Base-by-base conservation (phyloP, 2,113 vertebrate genomes). In the Oreocharis arfaki region DNA sequence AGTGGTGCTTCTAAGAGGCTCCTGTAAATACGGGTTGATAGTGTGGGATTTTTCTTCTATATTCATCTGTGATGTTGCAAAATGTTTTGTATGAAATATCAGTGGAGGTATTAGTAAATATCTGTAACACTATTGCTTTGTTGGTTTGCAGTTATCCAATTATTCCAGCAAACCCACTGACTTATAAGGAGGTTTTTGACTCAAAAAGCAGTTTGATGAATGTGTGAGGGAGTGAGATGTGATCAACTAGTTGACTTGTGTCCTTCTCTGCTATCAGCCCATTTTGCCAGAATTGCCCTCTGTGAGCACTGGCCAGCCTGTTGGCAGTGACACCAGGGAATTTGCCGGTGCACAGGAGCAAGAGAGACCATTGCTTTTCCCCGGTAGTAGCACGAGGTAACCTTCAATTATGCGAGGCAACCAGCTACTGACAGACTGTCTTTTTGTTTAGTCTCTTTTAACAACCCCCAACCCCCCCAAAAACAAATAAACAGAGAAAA, bases 391-490 rank as follows among this genome's bases (percentile, higher is more conserved):
- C 60, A 35, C 1, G 2, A 75, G 35, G 35, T 42, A 56, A 19
- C 12, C 42, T 20, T 65, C 19, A 49, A 6, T 4, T 75, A 16
- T 65, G 35, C 19, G 13, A 57, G 60, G 42, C 42, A 57, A 4
- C 30, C 50, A 57, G 50, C 23, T 73, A 26, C 65, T 39, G 39
- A 35, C 33, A 63, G 39, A 70, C 41, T 80, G 32, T 44, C 33
- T 41, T 84, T 82, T 20, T 71, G 15, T 27, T 71, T 68, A 63
- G 35, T 26, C 6, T 75, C 6, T 42, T 84, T 77, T 27, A 80
- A 55, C 5, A 23, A 10, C 7, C 5, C 28, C 0, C 3, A 50
- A 2, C 5, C 4, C 10, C 18, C 8, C 11, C 3, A 6, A 37
- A 74, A 52, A 5, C 24, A 87, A 65, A 9, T 4, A 26, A 82